Percentiles rank a stretch among this genome's conserved stretches.
These are phyloP conservation scores for Drosophila birchii DNA, from an alignment of 2,888 invertebrate species.

Conservation along the genomic window DNA sequence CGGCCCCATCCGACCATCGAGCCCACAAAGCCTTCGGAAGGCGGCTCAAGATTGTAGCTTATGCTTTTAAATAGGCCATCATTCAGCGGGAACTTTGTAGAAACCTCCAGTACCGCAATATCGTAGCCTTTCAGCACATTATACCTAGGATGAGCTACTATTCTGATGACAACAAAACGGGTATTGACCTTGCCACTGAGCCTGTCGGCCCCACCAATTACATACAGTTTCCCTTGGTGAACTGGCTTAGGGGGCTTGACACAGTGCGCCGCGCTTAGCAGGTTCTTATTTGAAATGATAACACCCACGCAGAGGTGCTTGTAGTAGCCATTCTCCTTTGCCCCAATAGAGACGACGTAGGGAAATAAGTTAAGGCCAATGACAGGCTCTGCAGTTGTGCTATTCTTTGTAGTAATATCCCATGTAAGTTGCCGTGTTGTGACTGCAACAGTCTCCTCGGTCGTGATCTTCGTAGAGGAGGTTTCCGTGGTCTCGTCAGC, in stretches of 20 bases:
- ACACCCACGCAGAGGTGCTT: conserved; percentile 81
- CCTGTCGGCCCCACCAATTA: conserved; percentile 62
- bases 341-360: conserved; percentile 67
- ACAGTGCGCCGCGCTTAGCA: conserved; percentile 83
- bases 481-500: background rate
- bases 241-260: conserved; percentile 22
- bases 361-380: conserved; percentile 10
- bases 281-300: conserved; percentile 72
- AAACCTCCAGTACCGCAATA: conserved; percentile 74
- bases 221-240: conserved; percentile 39
- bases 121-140: conserved; percentile 71
- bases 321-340: conserved; percentile 43
- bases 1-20: conserved; percentile 82
- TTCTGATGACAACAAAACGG: conserved; percentile 59
- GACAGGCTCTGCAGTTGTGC: background rate
- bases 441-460: background rate
- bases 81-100: conserved; percentile 64
- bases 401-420: background rate
- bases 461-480: too few species aligned
- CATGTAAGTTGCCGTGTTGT: background rate
- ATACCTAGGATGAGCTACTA: conserved; percentile 70
- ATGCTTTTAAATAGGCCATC: conserved; percentile 51
- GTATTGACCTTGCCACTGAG: conserved; percentile 43
- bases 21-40: conserved; percentile 5
- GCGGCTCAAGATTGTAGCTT: conserved; percentile 32